Conservation (phyloP, 2,797 vertebrate species). For the Psittacula derbiana region DNA sequence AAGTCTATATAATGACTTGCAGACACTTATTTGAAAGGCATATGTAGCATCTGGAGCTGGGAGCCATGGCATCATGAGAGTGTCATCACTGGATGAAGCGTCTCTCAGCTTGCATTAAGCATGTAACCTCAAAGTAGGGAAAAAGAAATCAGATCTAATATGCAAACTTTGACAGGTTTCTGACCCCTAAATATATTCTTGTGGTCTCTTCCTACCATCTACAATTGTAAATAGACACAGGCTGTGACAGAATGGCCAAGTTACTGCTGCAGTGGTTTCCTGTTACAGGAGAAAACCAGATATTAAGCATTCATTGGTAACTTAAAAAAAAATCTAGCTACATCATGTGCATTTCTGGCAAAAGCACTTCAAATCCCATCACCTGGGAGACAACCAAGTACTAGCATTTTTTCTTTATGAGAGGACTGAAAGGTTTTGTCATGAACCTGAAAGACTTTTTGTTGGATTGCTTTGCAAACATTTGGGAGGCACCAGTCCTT, state of each 20-base stretch:
- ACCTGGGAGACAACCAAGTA: slow-evolving; percentile 40
- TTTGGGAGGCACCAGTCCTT: neutral
- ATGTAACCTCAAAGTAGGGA: neutral
- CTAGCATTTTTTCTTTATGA: neutral
- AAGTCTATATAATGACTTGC: neutral
- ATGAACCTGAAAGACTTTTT: neutral
- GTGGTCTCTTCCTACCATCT: neutral
- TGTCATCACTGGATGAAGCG: neutral
- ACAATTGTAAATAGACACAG: neutral
- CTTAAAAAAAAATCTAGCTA: neutral
- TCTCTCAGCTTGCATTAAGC: neutral
- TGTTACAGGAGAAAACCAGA: neutral
- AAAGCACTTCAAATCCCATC: slow-evolving; percentile 19
- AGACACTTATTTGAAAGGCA: neutral
- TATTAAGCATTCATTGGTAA: neutral
- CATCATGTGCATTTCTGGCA: neutral
- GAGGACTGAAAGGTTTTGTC: neutral
- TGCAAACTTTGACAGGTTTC: neutral
- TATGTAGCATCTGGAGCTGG: neutral
- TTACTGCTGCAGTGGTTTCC: neutral
- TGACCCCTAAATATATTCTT: neutral
- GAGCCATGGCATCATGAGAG: neutral
- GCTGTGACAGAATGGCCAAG: neutral
- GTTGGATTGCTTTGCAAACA: neutral
- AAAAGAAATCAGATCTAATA: neutral